Percentiles rank a stretch among this genome's conserved stretches.
These are phyloP conservation scores for Platyura marginata DNA, from an alignment of 1,140 invertebrate species.

Conservation along the genomic window DNA sequence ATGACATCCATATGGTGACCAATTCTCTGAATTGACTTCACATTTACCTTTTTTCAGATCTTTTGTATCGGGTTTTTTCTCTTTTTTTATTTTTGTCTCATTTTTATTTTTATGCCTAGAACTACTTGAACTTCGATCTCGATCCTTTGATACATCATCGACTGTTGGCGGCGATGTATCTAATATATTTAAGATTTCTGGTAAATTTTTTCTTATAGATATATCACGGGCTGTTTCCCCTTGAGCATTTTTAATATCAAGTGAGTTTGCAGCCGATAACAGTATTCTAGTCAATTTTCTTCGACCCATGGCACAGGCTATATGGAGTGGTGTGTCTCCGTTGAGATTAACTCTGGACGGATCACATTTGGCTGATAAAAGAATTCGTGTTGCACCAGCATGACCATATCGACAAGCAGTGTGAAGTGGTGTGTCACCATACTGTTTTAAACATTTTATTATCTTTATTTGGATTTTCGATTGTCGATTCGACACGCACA, in stretches of 20 bases:
- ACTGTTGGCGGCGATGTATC: constrained; percentile 35
- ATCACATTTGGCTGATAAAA: constrained; percentile 74
- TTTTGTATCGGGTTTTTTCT: constrained; percentile 22
- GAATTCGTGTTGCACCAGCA: constrained; percentile 84
- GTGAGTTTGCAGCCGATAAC: constrained; percentile 68
- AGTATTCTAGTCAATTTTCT: constrained; percentile 82
- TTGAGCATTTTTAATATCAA: constrained; percentile 71
- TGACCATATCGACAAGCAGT: constrained; percentile 89
- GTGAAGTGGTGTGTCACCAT: constrained; percentile 90
- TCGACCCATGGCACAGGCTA: constrained; percentile 81
- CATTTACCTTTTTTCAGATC: constrained; percentile 21
- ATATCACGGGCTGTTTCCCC: constrained; percentile 81
- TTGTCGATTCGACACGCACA: too few species aligned
- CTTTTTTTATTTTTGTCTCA: constrained; percentile 24
- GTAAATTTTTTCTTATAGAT: constrained; percentile 64
- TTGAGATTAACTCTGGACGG: constrained; percentile 90
- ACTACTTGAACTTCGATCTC: constrained; percentile 12
- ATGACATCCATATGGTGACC: constrained; percentile 82
- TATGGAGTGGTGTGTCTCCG: constrained; percentile 85
- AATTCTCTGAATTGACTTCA: constrained; percentile 25
- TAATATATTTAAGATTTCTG: constrained; percentile 63
- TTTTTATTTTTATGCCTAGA: constrained; percentile 10
- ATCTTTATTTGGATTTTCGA: neutral
- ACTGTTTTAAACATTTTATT: constrained; percentile 45
- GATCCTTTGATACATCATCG: constrained; percentile 9